Percentiles rank a stretch among this genome's conserved stretches.
Evolutionary conservation across 2,888 invertebrate species (phyloP).

Genomic region (Oligia strigilis): DNA sequence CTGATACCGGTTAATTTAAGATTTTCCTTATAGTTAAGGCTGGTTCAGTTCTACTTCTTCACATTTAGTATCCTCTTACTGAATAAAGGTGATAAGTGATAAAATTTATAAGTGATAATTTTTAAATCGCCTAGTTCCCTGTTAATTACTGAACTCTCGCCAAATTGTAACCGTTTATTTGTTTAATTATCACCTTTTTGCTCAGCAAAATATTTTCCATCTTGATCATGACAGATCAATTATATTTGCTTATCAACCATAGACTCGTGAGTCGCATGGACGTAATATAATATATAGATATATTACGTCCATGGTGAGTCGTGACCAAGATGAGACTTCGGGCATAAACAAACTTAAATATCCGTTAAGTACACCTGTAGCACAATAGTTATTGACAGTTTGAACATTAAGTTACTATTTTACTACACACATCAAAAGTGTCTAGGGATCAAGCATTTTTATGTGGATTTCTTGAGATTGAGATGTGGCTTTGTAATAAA

Average conservation of each 20-base stretch:
- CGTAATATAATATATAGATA: too few species aligned
- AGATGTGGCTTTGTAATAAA: too few species aligned
- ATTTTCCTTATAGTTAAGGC: not conserved
- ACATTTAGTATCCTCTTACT: not conserved
- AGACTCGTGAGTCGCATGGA: not conserved
- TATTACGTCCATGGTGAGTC: too few species aligned
- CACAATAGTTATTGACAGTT: constrained; percentile 4
- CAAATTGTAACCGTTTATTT: constrained; percentile 1
- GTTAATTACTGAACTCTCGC: constrained; percentile 12
- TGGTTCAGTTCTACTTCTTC: not conserved
- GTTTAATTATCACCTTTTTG: constrained; percentile 10
- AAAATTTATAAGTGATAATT: not conserved
- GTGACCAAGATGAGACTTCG: constrained; percentile 7
- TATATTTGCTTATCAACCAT: not conserved
- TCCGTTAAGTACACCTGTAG: not conserved
- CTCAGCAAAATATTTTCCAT: constrained; percentile 20
- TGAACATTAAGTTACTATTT: not conserved
- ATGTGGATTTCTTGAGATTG: too few species aligned
- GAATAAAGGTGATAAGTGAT: not conserved
- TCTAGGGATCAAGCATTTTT: too few species aligned
- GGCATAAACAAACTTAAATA: not conserved
- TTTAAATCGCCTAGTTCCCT: not conserved
- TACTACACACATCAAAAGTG: too few species aligned
- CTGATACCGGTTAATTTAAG: not conserved
- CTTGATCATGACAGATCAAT: not conserved